Base-by-base conservation (phyloP, 2,797 vertebrate genomes). In the Agapornis canus region DNA sequence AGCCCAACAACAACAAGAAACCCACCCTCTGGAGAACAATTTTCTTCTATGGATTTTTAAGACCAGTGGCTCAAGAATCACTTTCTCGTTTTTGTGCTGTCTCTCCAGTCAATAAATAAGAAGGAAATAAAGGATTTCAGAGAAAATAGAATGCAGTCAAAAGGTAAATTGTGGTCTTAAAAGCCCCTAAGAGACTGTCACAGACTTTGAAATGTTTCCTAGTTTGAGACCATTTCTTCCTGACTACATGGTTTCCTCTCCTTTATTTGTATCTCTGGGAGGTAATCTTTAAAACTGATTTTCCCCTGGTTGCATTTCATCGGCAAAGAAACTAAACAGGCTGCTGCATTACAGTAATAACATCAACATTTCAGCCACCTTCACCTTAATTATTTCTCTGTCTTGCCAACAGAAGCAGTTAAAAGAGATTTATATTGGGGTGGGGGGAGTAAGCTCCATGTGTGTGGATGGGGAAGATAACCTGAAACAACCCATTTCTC, bases 161-260 rank as follows among this genome's bases (percentile, higher is more conserved):
- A 97, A 98, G 96, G 98, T 98, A 98, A 98, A 97, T 95, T 96
- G 97, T 97, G 94, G 96, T 94, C 96, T 98, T 97, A 97, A 97
- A 95, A 97, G 97, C 94, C 95, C 97, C 97, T 90, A 40, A 92
- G 98, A 97, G 98, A 96, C 81, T 71, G 96, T 86, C 96, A 88
- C 82, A 31, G 92, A 86, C 91, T 96, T 94, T 94, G 94, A 95
- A 96, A 96, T 80, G 92, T 96, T 96, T 96, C 89, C 89, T 94
- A 59, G 92, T 94, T 95, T 93, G 96, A 97, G 66, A 39, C 83
- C 39, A 18, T 86, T 92, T 94, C 94, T 95, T 92, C 80, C 79
- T 60, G 85, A 91, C 94, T 93, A 77, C 86, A 48, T 19, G 93
- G 73, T 93, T 97, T 94, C 54, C 78, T 82, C 61, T 88, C 72